Percentiles rank a stretch among this genome's conserved stretches.
phyloP scores from a whole-genome alignment of 2,888 invertebrate species.

The Chymomyza caudatula region DNA sequence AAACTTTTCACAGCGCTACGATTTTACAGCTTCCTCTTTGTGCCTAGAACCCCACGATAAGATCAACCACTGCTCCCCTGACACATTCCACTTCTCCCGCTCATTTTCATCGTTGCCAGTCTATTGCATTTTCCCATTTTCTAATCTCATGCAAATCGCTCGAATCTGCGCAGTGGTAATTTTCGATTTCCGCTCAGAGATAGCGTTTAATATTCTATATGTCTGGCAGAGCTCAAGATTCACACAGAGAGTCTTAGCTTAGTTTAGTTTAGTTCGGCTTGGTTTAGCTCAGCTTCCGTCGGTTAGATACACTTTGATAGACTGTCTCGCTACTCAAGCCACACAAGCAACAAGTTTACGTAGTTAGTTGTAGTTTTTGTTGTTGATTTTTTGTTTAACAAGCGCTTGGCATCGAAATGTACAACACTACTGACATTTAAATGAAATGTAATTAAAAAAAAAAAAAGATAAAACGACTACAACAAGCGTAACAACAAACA shows the following conservation, averaged over 20 bases:
- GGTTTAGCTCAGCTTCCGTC: slow-evolving; percentile 18
- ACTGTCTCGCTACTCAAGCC: slow-evolving; percentile 5
- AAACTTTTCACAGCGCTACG: slow-evolving; percentile 54
- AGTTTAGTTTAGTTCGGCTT: neutral
- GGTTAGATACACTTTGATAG: neutral
- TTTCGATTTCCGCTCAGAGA: slow-evolving; percentile 73
- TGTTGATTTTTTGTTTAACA: slow-evolving; percentile 45
- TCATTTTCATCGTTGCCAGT: neutral
- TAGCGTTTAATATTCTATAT: slow-evolving; percentile 49
- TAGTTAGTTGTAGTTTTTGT: slow-evolving; percentile 5
- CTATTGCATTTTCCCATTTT: slow-evolving; percentile 21
- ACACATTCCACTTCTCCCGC: neutral
- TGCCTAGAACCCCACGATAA: slow-evolving; percentile 27
- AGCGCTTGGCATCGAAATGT: slow-evolving; percentile 42
- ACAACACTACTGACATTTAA: slow-evolving; percentile 66
- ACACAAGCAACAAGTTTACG: slow-evolving; percentile 52
- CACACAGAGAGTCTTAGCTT: neutral
- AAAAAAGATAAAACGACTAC: slow-evolving; percentile 6
- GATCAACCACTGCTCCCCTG: slow-evolving; percentile 39
- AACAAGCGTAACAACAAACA: slow-evolving; percentile 24
- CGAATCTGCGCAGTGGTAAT: slow-evolving; percentile 67
- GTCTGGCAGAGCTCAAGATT: neutral
- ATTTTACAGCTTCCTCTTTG: slow-evolving; percentile 57
- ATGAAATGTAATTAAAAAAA: slow-evolving; percentile 64
- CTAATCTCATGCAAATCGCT: slow-evolving; percentile 71